Percentiles rank a stretch among this genome's conserved stretches.
phyloP scores from a whole-genome alignment of 2,797 vertebrate genomes.

The Atherinosoma microstoma region DNA sequence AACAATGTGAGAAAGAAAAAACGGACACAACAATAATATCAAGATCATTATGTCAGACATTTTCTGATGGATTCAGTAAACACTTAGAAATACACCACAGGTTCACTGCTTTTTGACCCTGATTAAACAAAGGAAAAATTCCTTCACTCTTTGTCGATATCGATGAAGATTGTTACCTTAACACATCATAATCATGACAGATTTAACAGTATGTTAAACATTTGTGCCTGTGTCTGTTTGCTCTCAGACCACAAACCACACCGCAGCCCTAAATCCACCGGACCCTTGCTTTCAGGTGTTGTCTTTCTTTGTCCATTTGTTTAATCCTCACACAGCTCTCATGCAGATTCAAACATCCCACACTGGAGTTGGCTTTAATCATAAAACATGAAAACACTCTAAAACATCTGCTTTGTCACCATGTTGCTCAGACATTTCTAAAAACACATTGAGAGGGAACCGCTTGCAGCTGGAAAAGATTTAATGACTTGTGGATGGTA shows the following conservation, averaged over 20 bases:
- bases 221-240: not conserved
- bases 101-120: not conserved
- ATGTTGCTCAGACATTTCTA: not conserved
- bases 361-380: not conserved
- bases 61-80: not conserved
- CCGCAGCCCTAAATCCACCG: not conserved
- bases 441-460: slow-evolving; percentile 2
- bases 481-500: not conserved
- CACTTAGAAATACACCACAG: not conserved
- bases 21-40: too few relatives aligned
- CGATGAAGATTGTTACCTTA: not conserved
- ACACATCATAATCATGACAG: slow-evolving; percentile 1
- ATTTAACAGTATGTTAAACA: not conserved
- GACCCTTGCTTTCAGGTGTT: not conserved
- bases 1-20: not conserved
- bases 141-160: not conserved
- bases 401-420: not conserved
- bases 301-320: not conserved
- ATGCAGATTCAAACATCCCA: slow-evolving; percentile 7
- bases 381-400: not conserved
- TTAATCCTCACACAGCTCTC: not conserved
- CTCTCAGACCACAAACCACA: not conserved
- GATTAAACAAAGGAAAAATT: not conserved
- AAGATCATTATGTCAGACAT: not conserved
- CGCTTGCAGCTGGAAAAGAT: not conserved